phyloP scores from a whole-genome alignment of 2,113 vertebrate species.

The Prionailurus viverrinus region DNA sequence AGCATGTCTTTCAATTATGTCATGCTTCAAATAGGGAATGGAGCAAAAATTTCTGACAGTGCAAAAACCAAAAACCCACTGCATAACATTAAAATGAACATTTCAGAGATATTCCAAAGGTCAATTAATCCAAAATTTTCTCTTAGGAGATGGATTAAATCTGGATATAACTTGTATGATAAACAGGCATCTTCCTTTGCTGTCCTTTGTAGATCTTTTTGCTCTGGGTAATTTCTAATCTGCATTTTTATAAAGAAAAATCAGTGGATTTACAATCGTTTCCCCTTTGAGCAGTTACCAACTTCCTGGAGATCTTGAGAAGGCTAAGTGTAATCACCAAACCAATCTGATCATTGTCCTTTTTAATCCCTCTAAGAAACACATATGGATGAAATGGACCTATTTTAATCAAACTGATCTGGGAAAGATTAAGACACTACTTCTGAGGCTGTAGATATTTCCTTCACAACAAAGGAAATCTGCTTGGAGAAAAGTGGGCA shows the following conservation, averaged over 20 bases:
- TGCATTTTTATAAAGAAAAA: constrained; percentile 62
- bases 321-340: constrained; percentile 15
- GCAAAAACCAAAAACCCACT: constrained; percentile 40
- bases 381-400: constrained; percentile 66
- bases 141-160: neutral
- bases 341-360: constrained; percentile 33
- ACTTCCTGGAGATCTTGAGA: constrained; percentile 48
- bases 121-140: constrained; percentile 10
- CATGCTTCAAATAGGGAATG: neutral
- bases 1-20: constrained; percentile 52
- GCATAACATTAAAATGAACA: constrained; percentile 47
- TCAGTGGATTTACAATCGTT: constrained; percentile 44
- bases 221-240: constrained; percentile 46
- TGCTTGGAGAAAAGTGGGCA: constrained; percentile 58
- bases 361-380: constrained; percentile 65
- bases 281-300: constrained; percentile 16
- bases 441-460: constrained; percentile 64
- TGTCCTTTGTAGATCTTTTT: neutral
- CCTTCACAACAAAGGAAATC: constrained; percentile 67
- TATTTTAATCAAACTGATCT: constrained; percentile 77
- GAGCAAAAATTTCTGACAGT: constrained; percentile 48
- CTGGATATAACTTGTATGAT: neutral
- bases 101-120: constrained; percentile 51
- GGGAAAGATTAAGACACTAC: constrained; percentile 71
- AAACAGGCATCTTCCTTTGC: neutral